phyloP scores from a whole-genome alignment of 2,888 invertebrate genomes.

The Tanypteryx hageni region DNA sequence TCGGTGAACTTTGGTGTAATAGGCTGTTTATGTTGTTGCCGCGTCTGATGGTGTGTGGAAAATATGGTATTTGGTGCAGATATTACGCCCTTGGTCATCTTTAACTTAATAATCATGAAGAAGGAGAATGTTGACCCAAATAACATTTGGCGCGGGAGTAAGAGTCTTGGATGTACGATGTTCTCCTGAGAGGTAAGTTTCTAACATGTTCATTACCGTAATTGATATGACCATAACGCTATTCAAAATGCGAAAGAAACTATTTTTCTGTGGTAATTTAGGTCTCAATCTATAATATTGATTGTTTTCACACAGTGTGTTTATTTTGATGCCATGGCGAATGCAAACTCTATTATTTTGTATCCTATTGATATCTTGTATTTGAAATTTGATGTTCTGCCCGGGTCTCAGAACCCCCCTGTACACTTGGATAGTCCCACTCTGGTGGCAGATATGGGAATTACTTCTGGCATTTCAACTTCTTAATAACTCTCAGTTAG shows the following conservation, averaged over 20 bases:
- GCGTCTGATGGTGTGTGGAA: slow-evolving; percentile 59
- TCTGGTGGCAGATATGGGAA: slow-evolving; percentile 65
- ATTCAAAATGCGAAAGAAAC: background rate
- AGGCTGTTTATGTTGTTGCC: slow-evolving; percentile 56
- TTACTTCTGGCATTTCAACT: slow-evolving; percentile 46
- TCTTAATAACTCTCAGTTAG: slow-evolving; percentile 20
- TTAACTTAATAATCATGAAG: slow-evolving; percentile 22
- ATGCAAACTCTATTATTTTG: background rate
- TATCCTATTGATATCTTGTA: background rate
- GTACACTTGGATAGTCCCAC: slow-evolving; percentile 46
- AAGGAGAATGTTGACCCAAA: background rate
- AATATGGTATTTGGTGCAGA: slow-evolving; percentile 52
- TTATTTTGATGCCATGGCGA: background rate
- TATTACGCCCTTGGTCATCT: slow-evolving; percentile 42
- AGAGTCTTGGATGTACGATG: slow-evolving; percentile 25
- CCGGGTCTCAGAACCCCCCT: slow-evolving; percentile 63
- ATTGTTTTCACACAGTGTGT: background rate
- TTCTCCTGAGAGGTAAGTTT: slow-evolving; percentile 57
- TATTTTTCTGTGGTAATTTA: background rate
- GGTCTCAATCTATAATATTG: background rate
- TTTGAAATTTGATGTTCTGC: slow-evolving; percentile 64
- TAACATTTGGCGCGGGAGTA: background rate
- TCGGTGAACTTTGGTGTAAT: slow-evolving; percentile 41
- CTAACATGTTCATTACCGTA: slow-evolving; percentile 19
- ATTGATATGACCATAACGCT: slow-evolving; percentile 55